These are phyloP conservation scores for Rhabditoides inermis DNA, from an alignment of 2,888 invertebrate species.

Conservation along the genomic window DNA sequence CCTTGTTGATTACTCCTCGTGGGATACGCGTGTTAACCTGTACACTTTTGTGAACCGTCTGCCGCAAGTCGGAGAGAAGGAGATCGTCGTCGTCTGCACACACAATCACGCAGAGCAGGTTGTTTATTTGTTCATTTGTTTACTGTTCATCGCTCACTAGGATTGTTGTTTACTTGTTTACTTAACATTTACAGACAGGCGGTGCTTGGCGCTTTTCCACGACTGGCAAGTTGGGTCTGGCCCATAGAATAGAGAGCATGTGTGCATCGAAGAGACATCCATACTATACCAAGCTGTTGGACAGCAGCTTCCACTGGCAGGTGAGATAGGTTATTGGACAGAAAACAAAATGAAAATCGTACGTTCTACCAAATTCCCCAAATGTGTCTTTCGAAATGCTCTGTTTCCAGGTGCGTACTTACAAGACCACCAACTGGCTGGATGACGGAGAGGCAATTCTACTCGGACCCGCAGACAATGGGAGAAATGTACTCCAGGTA, in stretches of 20 bases:
- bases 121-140: background rate
- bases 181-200: background rate
- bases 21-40: no score
- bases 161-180: background rate
- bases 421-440: no score
- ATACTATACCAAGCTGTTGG: constrained; percentile 1
- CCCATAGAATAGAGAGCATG: constrained; percentile 4
- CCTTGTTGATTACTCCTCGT: no score
- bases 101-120: constrained; percentile 10
- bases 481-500: no score
- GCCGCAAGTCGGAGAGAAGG: constrained; percentile 1
- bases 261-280: background rate
- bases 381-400: no score
- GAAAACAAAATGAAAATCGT: background rate
- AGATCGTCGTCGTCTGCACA: constrained; percentile 5
- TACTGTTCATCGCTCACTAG: background rate
- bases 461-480: constrained; percentile 4
- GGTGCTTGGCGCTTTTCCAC: constrained; percentile 8
- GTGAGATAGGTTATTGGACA: background rate
- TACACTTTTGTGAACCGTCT: constrained; percentile 6
- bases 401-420: no score
- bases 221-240: constrained; percentile 1
- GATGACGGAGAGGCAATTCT: constrained; percentile 2
- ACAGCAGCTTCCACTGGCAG: constrained; percentile 5
- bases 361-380: no score